Evolutionary conservation across 2,113 vertebrate species (phyloP), one percentile per base, ranked within the genome.

Genomic region (Microcebus jonahi): DNA sequence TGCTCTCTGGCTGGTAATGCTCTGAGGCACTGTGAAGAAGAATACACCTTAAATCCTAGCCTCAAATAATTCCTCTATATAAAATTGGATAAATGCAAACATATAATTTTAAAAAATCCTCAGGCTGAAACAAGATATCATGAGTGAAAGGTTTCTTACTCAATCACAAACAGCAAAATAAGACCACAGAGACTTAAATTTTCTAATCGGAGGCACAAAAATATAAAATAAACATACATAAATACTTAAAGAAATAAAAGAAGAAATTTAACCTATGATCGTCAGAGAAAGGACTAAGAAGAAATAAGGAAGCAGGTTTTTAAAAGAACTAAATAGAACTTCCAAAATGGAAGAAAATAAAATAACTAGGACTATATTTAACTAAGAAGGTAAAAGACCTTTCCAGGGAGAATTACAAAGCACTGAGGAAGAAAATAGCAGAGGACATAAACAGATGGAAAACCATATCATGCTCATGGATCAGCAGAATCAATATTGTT

Each of bases 361-460:
- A 89, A 2, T n/a, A 71, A 79, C 77, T 55, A 55, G 53, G 53
- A 55, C 53, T 55, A 18, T 55, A 6, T 55, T 55, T 18, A 55
- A 55, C 17, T 55, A 55, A 55, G 17, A 17, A 55, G 53, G 17
- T 55, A 17, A 55, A 55, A 55, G 53, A 55, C 53, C 53, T 53
- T 15, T 53, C 15, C 53, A 53, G 15, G 53, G 15, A 53, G 53
- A 53, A 53, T 15, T 53, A 53, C 1, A 4, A 17, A 17, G 17
- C 75, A 65, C 68, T 95, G 61, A 97, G 73, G 92, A 45, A 34
- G 95, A 94, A 94, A 91, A 90, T 81, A 81, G 53, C 97, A 85
- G 79, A 97, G 63, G 96, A 95, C 15, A 15, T 18, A 53, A 53
- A 53, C 53, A 53, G 15, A 5, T 17, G 53, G 53, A 53, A 53